Base-by-base conservation (phyloP, 92 coral and sea anemone genomes). In the Actinernus sp. region DNA sequence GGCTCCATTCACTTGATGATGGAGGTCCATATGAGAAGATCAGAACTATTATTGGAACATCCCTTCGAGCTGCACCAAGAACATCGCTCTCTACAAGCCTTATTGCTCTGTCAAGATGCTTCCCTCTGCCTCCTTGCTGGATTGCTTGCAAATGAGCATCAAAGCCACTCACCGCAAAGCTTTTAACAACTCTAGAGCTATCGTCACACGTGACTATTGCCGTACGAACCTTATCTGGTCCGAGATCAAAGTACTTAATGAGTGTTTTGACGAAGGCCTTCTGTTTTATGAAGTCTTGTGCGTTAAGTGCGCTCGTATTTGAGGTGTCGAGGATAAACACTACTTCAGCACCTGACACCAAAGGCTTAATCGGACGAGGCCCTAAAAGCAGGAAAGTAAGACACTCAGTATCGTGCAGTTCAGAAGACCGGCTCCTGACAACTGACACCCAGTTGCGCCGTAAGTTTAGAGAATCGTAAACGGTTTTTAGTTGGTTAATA, bases 261-360 rank as follows among this genome's bases (percentile, higher is more conserved):
- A 86, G 25, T 58, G 81, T 73, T 58, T 82, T 82, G 21, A 68
- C 75, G 31, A 92, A 92, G 11, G 67, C 78, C 54, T 84, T 92
- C 31, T 88, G 87, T 45, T 54, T 55, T 30, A 47, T 75, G 30
- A 82, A 85, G 57, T 74, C 88, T 34, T 50, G 54, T 46, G 83
- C 68, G 12, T 74, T 88, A 57, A 89, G 78, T 8, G 77, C 81
- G 23, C 55, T 50, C 49, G 97, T 83, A 22, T 58, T 49, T 49
- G 97, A 92, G 34, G 91, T 87, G 61, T 92, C 97, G 59, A 92
- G 14, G 46, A 88, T 74, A 53, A 92, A 88, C 14, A 83, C 94
- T 18, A 92, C 65, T 38, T 92, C 97, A 26, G 84, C 69, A 36
- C 55, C 56, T n/a, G 84, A 31, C 3, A 58, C 63, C 26, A 69